Base-by-base conservation (phyloP, 2,113 vertebrate species). In the Nycticryphes semicollaris region DNA sequence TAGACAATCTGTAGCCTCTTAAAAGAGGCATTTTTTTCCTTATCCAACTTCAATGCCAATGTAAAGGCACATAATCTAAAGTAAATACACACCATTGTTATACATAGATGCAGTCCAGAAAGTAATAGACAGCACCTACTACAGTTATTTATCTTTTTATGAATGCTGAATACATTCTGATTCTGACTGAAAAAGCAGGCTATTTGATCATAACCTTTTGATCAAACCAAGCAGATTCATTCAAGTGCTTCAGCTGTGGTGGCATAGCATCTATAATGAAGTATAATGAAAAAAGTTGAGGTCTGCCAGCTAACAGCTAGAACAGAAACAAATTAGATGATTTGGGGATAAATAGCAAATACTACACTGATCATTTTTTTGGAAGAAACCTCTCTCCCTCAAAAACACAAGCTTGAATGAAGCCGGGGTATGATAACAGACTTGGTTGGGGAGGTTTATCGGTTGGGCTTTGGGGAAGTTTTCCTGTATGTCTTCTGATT, bases 381-480 rank as follows among this genome's bases (percentile, higher is more conserved):
- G 11, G 24, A 33, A 21, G 30, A 57, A 48, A 28, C 0, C 7
- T 64, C 2, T 72, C 1, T 68, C 33, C 9, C 14, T 85, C 31
- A 64, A 66, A 89, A 72, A 12, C 1, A 67, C 4, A 67, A 57
- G 73, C 2, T 54, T 63, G 41, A 64, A 31, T 21, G 11, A 80
- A 68, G 3, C 4, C 53, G 5, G 6, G 3, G 8, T 2, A 17
- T 51, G 21, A 73, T 10, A 39, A 72, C 11, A 62, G 27, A 31
- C 4, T 50, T 70, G 4, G 1, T 37, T 53, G 1, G 4, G 6
- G 62, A 4, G 2, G 1, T 11, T 14, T n/a, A 73, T 73, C 62
- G 2, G 1, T 17, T 54, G 12, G 3, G 6, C 72, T 76, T 75
- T 12, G 8, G 4, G 2, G 4, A 14, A 62, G 63, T 53, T 14